These are phyloP conservation scores for Tryphoninae sp. DNA, from an alignment of 2,888 invertebrate genomes.

Conservation along the genomic window DNA sequence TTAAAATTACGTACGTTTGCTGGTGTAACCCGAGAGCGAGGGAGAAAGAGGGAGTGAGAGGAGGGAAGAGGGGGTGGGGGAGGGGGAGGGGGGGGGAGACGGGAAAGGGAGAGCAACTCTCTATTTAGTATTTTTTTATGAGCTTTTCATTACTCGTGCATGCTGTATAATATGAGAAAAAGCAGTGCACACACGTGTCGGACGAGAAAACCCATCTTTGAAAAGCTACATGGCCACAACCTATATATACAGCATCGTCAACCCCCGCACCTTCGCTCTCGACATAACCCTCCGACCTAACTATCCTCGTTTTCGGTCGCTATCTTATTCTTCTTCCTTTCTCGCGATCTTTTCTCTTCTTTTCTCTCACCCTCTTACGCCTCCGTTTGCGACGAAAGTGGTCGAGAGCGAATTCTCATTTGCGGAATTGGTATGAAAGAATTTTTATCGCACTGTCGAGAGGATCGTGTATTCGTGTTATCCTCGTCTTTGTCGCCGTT, in stretches of 20 bases:
- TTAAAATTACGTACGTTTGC: constrained; percentile 80
- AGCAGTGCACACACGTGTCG: constrained; percentile 55
- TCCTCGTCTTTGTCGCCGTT: constrained; percentile 23
- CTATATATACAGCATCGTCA: constrained; percentile 65
- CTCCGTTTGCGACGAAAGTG: constrained; percentile 23
- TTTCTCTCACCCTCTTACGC: constrained; percentile 14
- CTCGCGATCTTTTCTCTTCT: constrained; percentile 5
- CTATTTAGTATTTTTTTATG: constrained; percentile 78
- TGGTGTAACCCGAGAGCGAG: constrained; percentile 71
- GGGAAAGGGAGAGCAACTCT: constrained; percentile 57
- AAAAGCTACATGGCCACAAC: constrained; percentile 72
- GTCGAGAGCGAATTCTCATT: constrained; percentile 72
- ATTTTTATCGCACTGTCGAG: constrained; percentile 65
- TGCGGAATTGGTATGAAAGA: constrained; percentile 74
- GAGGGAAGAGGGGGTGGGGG: too few relatives aligned
- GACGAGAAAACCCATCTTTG: constrained; percentile 71
- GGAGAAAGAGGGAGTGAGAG: constrained; percentile 23
- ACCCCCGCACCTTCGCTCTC: constrained; percentile 58
- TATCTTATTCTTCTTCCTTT: constrained; percentile 41
- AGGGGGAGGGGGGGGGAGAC: not conserved
- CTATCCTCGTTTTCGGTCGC: constrained; percentile 39
- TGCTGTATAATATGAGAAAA: constrained; percentile 49
- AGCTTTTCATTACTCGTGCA: constrained; percentile 77
- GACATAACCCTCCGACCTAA: constrained; percentile 45
- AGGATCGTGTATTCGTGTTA: constrained; percentile 50